Evolutionary conservation across 2,797 vertebrate genomes (phyloP), one percentile per base, ranked within the genome.

Genomic region (Lindbergichthys nudifrons): DNA sequence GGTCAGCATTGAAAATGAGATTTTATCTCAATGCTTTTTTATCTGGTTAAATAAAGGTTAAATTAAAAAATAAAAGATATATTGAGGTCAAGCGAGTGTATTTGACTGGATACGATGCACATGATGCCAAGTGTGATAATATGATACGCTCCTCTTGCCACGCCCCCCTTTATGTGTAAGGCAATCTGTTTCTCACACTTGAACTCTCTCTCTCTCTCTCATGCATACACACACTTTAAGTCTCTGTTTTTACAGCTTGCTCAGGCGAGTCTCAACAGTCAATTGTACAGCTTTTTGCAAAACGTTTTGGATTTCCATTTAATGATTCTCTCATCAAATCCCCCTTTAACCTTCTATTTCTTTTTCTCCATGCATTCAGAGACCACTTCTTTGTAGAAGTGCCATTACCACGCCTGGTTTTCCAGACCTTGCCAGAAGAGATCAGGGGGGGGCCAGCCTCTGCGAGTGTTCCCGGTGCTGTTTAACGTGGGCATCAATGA

Each of bases 401-500:
- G 82, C 98, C 96, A 60, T 96, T 99, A 89, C 98, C 98, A 15
- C 89, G 90, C 26, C 91, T 94, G 83, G 90, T 96, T 91, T 99
- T 99, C 90, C 96, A 96, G 84, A 87, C 90, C 1, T 92, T 99
- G 51, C 98, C 98, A 13, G 95, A 95, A 10, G 96, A 97, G 88
- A 96, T 99, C 69, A 97, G 95, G 87, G 96, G 96, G 97, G 74
- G 97, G 98, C 70, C 97, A 97, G 77, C 91, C 95, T 54, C 92
- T 99, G 10, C 95, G 81, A 52, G 96, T 98, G 32, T 93, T 95
- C 62, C 98, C 98, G 0, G 96, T 99, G 12, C 96, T 99, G 82
- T 99, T 99, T 80, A 99, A 99, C 14, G 94, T 99, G 79, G 98
- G 98, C 75, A 99, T 99, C 93, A 99, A 99, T 75, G 97, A 99